A percentile compares a stretch with the other conserved stretches of the same genome.
These are phyloP conservation scores for Pseudoips prasinana DNA, from an alignment of 2,888 invertebrate genomes.

Conservation along the genomic window DNA sequence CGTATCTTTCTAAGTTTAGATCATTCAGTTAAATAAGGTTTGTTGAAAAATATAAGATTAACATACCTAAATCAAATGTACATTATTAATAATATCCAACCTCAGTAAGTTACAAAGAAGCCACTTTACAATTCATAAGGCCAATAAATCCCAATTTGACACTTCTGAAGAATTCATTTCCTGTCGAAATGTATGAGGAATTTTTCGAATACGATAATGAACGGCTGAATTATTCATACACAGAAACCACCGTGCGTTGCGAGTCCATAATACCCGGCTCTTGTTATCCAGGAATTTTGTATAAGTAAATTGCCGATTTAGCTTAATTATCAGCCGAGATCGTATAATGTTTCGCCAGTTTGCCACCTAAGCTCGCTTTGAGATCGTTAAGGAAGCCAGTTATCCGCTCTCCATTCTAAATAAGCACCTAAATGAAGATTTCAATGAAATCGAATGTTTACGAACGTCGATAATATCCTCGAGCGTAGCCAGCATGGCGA, in stretches of 20 bases:
- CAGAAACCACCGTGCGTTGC: conserved; percentile 18
- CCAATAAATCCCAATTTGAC: conserved; percentile 28
- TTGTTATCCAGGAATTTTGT: conserved; percentile 19
- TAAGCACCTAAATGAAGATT: too few relatives aligned
- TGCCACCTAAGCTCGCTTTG: too few relatives aligned
- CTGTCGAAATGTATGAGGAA: conserved; percentile 23
- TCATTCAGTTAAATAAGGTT: too few relatives aligned
- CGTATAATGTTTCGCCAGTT: neutral
- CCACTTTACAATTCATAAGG: conserved; percentile 25
- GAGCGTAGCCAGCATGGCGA: too few relatives aligned
- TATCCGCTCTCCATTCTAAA: too few relatives aligned
- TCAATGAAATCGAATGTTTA: too few relatives aligned
- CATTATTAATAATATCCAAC: conserved; percentile 3
- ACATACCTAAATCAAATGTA: too few relatives aligned
- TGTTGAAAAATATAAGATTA: too few relatives aligned
- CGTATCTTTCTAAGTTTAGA: too few relatives aligned
- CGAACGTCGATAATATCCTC: too few relatives aligned
- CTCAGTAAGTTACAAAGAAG: conserved; percentile 2
- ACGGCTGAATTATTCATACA: conserved; percentile 42
- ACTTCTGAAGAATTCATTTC: conserved; percentile 36
- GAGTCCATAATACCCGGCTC: conserved; percentile 15
- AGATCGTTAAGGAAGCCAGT: too few relatives aligned
- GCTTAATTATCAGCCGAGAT: conserved; percentile 27
- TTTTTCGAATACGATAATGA: conserved; percentile 37
- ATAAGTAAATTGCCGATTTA: conserved; percentile 24